Evolutionary conservation across 2,797 vertebrate species (phyloP), one percentile per base, ranked within the genome.

Genomic region (Channallabes apus): DNA sequence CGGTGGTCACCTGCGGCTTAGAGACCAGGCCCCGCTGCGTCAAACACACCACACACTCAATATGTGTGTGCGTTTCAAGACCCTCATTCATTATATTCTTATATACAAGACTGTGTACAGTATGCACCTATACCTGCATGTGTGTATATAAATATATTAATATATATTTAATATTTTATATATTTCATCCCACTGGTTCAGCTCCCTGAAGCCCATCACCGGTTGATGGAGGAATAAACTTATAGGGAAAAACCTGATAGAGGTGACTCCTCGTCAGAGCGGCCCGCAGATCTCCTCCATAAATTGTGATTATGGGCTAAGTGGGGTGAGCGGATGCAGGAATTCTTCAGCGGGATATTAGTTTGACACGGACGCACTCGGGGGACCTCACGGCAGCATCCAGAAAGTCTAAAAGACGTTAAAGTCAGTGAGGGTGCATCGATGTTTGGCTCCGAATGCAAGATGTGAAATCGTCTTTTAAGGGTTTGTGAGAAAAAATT

Each of bases 281-380:
- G 73, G 61, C 80, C 80, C 38, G 93, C 93, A 94, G 94, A 96
- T 75, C 95, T 96, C 94, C 94, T 93, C 94, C 94, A 93, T 95
- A 95, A 96, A 96, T 94, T 96, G 94, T 85, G 82, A 84, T 86
- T 86, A 84, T 80, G 73, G 81, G 87, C 79, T 87, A 86, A 88
- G 86, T 83, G 85, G 62, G 81, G 91, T 90, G 89, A 92, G 8
- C 83, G 6, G 64, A 73, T 86, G 80, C 82, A 85, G 84, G 82
- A 82, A 87, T 80, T 86, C 82, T 86, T 82, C 75, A 20, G 24
- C 29, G n/a, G 68, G 75, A 87, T 89, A 88, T 87, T 88, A 84
- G 82, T 88, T 89, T 88, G 85, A 87, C 85, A 82, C n/a, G 2
- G 82, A 58, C 18, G 22, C 68, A 80, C 85, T 86, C 56, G 24